Base-by-base conservation (phyloP, 1,140 invertebrate genomes). In the Apocrypta bakeri region DNA sequence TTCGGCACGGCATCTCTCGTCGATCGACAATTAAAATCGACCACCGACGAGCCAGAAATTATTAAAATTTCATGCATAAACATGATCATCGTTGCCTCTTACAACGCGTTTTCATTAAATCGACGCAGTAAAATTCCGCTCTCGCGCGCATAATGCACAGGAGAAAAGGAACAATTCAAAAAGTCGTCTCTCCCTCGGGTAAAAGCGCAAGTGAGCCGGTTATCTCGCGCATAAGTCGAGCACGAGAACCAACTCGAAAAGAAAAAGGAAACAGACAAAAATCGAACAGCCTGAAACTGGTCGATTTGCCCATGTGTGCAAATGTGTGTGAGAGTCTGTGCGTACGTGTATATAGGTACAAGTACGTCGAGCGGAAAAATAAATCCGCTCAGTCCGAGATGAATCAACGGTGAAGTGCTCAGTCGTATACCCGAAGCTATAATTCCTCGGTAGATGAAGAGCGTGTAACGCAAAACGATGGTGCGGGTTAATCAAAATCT, bases 401-500 rank as follows among this genome's bases (percentile, higher is more conserved):
- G 69, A 71, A 71, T 71, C 69, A 31, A 56, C 17, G 33, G 33
- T 9, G 3, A 37, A 37, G 33, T 37, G 33, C 17, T 2, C 48
- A 56, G 48, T 56, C 48, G 48, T 56, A 56, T 56, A 48, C 42
- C 14, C 24, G 37, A 63, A 17, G 42, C 24, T 33, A 42, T 78
- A 68, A 78, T 69, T 78, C 40, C 63, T 79, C 74, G 8, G 75
- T 63, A 29, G 61, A 42, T n/a, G n/a, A 14, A 76, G 42, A 37
- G 31, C 33, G 24, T 78, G 63, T 68, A 78, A 78, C 33, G 24
- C 31, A 63, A 78, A 66, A 66, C 33, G 31, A 78, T 78, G 17
- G 17, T 4, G 21, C 11, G 73, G 56, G 31, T 79, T 72, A 79
- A 79, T 79, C 78, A 79, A 79, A 79, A 79, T 72, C 68, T 66